Evolutionary conservation across 1,140 invertebrate genomes (phyloP), one percentile per base, ranked within the genome.

Genomic region (Diprion similis): DNA sequence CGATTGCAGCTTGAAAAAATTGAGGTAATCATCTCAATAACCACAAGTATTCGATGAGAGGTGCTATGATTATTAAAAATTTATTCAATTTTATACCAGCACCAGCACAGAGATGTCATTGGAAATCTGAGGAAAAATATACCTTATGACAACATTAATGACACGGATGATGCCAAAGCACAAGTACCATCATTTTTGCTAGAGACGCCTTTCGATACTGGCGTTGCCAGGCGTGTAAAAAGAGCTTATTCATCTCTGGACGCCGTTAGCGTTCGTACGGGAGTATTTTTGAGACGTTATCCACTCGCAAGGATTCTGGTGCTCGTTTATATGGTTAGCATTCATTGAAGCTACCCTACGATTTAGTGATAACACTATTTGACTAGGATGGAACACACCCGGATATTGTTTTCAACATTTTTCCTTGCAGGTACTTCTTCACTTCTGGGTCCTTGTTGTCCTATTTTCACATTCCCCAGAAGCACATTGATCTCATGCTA

Each of bases 281-380:
- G 95, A 17, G 90, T 95, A 15, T 96, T 96, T 86, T 85, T 96
- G 46, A 89, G 95, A 73, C 87, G 94, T 75, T 95, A 96, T 89
- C 95, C 95, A 8, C 88, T 95, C 72, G 93, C 94, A 51, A 90
- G 95, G 77, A 92, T 95, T 70, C 91, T 95, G 85, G 91, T 96
- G 11, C 90, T 96, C 71, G 86, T 92, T 74, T 96, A 96, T 79
- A 93, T 93, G 89, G 91, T 92, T 86, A 88, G 82, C 84, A 71
- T 73, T 71, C 64, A 37, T 67, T 64, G 24, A 37, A 37, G 24
- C 24, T 37, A 37, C 24, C 24, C 24, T 6, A 37, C 24, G 24
- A 37, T 37, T 37, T 1, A 1, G 24, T 37, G 24, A 37, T 6
- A 37, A 37, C 24, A 37, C 24, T 6, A 6, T 37, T 37, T 37